These are phyloP conservation scores for cattle (Bos taurus) DNA, from an alignment of 2,113 vertebrate genomes.

Conservation along the genomic window ARS-UCD2.0 NC_037330.1:115536501-115537000, in stretches of 20 bases:
- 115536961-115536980: accelerated
- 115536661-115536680: accelerated
- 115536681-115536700: neutral
- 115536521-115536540: neutral
- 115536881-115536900: accelerated
- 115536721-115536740: accelerated
- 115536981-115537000: accelerated
- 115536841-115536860: accelerated
- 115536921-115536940: neutral
- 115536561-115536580: accelerated
- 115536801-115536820: neutral
- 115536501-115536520: neutral
- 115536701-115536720: neutral
- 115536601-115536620: accelerated
- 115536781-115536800: neutral
- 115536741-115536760: accelerated
- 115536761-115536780: accelerated
- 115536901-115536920: accelerated
- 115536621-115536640: neutral
- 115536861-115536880: accelerated
- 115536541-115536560: accelerated
- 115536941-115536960: accelerated
- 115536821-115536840: neutral
- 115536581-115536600: accelerated
- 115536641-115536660: accelerated